phyloP scores from a whole-genome alignment of 1,140 invertebrate species.

The Heliconius nattereri region DNA sequence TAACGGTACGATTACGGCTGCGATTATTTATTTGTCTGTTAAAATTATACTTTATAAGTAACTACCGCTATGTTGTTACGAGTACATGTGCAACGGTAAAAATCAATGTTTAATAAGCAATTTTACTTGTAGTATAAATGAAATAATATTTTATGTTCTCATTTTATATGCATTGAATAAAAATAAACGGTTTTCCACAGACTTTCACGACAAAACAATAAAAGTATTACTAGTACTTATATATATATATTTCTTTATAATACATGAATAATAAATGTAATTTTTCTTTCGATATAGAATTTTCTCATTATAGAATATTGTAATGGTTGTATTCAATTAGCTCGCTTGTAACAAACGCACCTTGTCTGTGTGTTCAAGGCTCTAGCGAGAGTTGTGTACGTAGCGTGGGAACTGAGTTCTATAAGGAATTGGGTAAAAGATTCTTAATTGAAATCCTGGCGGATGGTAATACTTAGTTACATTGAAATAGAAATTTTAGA shows the following conservation, averaged over 20 bases:
- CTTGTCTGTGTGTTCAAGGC: slow-evolving; percentile 26
- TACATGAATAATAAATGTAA: not conserved
- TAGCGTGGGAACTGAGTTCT: slow-evolving; percentile 31
- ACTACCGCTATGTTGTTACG: not conserved
- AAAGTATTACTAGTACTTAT: not conserved
- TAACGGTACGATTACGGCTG: slow-evolving; percentile 31
- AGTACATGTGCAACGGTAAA: not conserved
- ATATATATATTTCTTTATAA: not conserved
- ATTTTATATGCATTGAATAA: not conserved
- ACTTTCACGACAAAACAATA: not conserved
- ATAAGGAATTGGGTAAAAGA: slow-evolving; percentile 29
- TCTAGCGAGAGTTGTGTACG: not conserved
- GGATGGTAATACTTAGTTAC: not conserved
- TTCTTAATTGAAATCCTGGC: not conserved
- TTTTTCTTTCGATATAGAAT: not conserved
- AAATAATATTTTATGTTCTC: not conserved
- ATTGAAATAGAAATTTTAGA: not conserved
- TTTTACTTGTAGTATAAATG: not conserved
- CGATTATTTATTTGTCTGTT: slow-evolving; percentile 10
- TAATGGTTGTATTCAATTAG: slow-evolving; percentile 29
- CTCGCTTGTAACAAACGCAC: slow-evolving; percentile 25
- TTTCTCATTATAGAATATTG: slow-evolving; percentile 7
- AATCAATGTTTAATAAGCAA: not conserved
- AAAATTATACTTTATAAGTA: not conserved
- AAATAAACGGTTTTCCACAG: not conserved